A percentile compares a stretch with the other conserved stretches of the same genome.
These are phyloP conservation scores for Homalodisca vitripennis DNA, from an alignment of 1,140 invertebrate genomes.

Conservation along the genomic window DNA sequence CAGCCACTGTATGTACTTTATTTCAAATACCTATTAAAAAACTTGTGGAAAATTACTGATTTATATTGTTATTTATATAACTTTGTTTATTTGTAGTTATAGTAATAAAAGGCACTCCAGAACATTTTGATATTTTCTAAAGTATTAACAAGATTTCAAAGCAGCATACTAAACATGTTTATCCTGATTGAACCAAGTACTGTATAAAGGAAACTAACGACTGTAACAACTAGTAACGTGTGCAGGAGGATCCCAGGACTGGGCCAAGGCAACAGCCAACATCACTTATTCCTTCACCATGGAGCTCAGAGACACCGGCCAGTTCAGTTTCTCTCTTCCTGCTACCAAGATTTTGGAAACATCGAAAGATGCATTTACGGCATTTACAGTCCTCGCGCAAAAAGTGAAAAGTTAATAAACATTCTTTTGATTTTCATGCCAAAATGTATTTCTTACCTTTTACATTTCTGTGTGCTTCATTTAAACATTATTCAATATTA, in stretches of 20 bases:
- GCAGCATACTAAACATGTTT: not conserved
- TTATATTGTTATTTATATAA: no score
- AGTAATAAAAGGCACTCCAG: no score
- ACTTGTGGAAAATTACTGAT: no score
- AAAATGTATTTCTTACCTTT: no score
- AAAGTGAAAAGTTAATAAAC: slow-evolving; percentile 12
- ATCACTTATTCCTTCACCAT: slow-evolving; percentile 89
- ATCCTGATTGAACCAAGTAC: not conserved
- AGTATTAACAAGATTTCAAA: not conserved
- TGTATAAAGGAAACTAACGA: no score
- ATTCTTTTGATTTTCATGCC: no score
- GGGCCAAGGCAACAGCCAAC: slow-evolving; percentile 78
- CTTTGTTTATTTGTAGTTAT: no score
- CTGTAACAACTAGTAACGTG: not conserved
- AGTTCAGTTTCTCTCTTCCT: slow-evolving; percentile 85
- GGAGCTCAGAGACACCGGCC: slow-evolving; percentile 83
- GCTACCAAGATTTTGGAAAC: slow-evolving; percentile 76
- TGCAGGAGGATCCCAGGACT: slow-evolving; percentile 83
- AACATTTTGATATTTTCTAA: no score
- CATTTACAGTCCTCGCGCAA: slow-evolving; percentile 68
- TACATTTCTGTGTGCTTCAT: no score
- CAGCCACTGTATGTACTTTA: no score
- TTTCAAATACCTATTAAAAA: no score
- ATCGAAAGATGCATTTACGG: slow-evolving; percentile 78
- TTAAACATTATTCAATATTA: no score